Base-by-base conservation (phyloP, 2,888 invertebrate species). In the Eristalis tenax region DNA sequence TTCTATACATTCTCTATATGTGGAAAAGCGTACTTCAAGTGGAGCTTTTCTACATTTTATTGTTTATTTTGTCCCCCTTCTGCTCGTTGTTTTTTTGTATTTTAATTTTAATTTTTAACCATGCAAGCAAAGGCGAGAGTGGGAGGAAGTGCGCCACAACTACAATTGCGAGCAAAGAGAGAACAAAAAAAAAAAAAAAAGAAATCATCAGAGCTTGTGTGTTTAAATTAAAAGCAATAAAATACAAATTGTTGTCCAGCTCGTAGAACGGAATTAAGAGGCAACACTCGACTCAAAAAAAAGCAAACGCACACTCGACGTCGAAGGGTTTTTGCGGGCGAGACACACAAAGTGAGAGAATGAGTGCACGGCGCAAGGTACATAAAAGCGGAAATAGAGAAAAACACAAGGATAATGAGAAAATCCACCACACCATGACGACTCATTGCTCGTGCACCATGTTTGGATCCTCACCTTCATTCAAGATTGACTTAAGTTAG, bases 171-270 rank as follows among this genome's bases (percentile, higher is more conserved):
- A 18, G 59, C 35, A 2, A 13, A 38, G 13, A 57, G 26, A n/a
- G n/a, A 61, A 26, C 2, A 26, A 3, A 26, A 8, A 57, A 28
- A n/a, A 18, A 61, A 69, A 56, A 83, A 32, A 38, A 79, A 80
- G 76, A 73, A 80, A 64, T 69, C 83, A 83, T 10, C 76, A 63
- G 73, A 80, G 83, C 83, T 87, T 79, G 83, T 87, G 73, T 83
- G 50, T 80, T 83, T 87, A 87, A 87, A 87, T 87, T 87, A 83
- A 87, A 87, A 80, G 76, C 87, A 87, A 87, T 87, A 87, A 83
- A 87, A 87, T 83, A 83, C 59, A 87, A 87, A 69, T 83, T 83
- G 87, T 87, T 87, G 87, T 66, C 87, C 76, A 80, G 79, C 69
- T 83, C 76, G 79, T 87, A 56, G 65, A 80, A 79, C 73, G 73